Conservation (phyloP, 2,797 vertebrate genomes). For the Strix occidentalis region DNA sequence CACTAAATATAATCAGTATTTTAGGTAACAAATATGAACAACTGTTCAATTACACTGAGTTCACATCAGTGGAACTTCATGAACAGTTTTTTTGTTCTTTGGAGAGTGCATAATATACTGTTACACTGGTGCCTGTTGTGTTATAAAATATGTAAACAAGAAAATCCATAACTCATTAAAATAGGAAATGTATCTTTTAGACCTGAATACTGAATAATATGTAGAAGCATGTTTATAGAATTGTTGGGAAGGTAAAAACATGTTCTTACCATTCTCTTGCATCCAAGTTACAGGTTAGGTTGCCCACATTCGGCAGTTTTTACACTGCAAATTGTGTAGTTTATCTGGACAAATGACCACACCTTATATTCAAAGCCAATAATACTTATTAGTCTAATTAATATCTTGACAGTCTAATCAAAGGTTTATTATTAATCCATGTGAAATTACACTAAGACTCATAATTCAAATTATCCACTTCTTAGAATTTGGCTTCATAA, state of each 20-base stretch:
- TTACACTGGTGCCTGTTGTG: background rate
- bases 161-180: background rate
- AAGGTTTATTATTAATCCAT: background rate
- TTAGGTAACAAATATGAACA: background rate
- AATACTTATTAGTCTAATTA: background rate
- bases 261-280: background rate
- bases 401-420: background rate
- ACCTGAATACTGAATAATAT: background rate
- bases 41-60: background rate
- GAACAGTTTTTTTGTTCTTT: background rate
- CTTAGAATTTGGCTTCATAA: background rate
- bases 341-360: background rate
- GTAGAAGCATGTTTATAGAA: background rate
- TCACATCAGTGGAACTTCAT: background rate
- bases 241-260: background rate
- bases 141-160: background rate
- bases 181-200: background rate
- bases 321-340: background rate
- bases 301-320: background rate
- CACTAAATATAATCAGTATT: background rate
- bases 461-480: background rate
- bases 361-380: background rate
- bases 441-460: background rate
- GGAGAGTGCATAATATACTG: fast-evolving
- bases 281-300: background rate